Evolutionary conservation across 2,113 vertebrate species (phyloP).

Genomic region (Clarias magur): DNA sequence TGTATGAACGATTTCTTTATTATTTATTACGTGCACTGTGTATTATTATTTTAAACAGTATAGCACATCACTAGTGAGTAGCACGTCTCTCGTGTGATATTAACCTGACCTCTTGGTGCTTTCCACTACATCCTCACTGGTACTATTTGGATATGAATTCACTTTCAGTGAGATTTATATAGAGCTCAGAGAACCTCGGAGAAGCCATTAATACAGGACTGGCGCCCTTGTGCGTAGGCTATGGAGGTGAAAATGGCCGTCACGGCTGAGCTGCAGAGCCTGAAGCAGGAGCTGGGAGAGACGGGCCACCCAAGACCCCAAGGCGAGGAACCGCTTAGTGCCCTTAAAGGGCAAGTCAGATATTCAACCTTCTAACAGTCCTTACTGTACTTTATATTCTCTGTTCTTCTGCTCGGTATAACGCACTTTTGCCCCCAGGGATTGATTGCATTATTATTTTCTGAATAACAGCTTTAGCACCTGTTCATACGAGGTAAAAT

Average conservation of each 20-base stretch:
- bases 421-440: no score
- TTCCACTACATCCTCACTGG: neutral
- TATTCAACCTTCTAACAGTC: neutral
- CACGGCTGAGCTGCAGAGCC: constrained; percentile 67
- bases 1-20: no score
- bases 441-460: no score
- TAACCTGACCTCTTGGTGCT: neutral
- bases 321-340: constrained; percentile 73
- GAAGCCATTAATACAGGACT: neutral
- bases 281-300: constrained; percentile 69
- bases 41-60: neutral
- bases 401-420: no score
- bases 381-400: no score
- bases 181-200: neutral
- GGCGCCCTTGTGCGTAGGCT: constrained; percentile 58
- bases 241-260: constrained; percentile 70
- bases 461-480: no score
- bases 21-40: no score
- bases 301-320: constrained; percentile 57
- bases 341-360: constrained; percentile 74
- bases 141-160: neutral
- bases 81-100: neutral
- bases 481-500: no score
- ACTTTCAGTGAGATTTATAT: neutral
- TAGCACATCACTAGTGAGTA: neutral